Percentiles rank a stretch among this genome's conserved stretches.
These are phyloP conservation scores for Hassar affinis DNA, from an alignment of 2,113 vertebrate genomes.

Conservation along the genomic window DNA sequence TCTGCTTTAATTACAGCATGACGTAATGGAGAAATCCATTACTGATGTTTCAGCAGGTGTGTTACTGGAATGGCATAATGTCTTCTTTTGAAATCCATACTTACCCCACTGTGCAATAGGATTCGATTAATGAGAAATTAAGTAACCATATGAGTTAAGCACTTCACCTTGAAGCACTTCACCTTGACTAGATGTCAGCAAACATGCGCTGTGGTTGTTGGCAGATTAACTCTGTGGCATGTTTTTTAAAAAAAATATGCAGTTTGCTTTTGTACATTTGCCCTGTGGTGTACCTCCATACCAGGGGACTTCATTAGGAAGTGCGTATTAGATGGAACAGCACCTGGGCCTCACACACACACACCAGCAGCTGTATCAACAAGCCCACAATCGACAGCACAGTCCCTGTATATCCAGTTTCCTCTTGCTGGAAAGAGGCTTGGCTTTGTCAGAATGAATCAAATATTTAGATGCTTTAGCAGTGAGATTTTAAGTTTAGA, in stretches of 20 bases:
- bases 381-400: conserved; percentile 7
- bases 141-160: not conserved
- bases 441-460: not conserved
- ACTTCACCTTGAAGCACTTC: not conserved
- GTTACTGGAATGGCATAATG: not conserved
- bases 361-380: not conserved
- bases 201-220: not conserved
- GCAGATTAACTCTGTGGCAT: not conserved
- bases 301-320: conserved; percentile 39
- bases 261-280: conserved; percentile 2
- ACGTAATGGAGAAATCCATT: not conserved
- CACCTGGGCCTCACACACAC: conserved; percentile 28
- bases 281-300: conserved; percentile 13
- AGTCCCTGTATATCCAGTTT: not conserved
- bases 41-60: not conserved
- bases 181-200: not conserved
- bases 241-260: not conserved
- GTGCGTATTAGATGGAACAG: conserved; percentile 18
- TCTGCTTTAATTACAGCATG: not conserved
- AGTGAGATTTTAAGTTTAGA: not conserved
- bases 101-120: not conserved
- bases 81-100: not conserved
- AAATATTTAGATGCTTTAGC: not conserved
- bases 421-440: not conserved
- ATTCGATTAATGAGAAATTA: not conserved